phyloP scores from a whole-genome alignment of 2,113 vertebrate genomes.

The Brevimyrus niger region DNA sequence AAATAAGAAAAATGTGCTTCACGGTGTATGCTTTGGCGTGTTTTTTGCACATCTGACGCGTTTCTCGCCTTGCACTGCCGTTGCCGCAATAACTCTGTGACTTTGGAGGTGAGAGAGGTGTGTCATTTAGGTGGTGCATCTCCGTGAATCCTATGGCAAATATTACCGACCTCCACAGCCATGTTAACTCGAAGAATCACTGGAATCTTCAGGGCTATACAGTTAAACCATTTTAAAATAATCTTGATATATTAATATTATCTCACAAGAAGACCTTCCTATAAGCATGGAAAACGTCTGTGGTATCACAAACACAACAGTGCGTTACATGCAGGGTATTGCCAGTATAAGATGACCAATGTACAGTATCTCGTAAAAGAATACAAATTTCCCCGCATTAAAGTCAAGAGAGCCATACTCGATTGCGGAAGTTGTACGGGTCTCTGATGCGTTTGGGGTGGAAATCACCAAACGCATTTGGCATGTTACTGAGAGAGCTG shows the following conservation, averaged over 20 bases:
- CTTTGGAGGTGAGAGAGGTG: not conserved
- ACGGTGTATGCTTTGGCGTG: not conserved
- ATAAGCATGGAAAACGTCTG: not conserved
- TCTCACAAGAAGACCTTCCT: not conserved
- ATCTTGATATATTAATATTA: not conserved
- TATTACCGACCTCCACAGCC: not conserved
- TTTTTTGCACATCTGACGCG: not conserved
- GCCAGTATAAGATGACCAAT: slow-evolving; percentile 6
- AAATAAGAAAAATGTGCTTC: not conserved
- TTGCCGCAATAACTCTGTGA: not conserved
- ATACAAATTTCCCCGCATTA: slow-evolving; percentile 48
- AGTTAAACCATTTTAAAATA: not conserved
- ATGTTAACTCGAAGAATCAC: not conserved
- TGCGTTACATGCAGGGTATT: not conserved
- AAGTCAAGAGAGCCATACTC: slow-evolving; percentile 45
- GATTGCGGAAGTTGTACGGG: slow-evolving; percentile 47
- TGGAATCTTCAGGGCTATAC: not conserved
- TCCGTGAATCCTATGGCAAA: not conserved
- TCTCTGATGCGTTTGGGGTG: slow-evolving; percentile 40
- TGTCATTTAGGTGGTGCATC: not conserved
- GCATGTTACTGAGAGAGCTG: not conserved
- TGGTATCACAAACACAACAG: not conserved
- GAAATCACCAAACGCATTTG: slow-evolving; percentile 37
- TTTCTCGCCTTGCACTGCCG: not conserved
- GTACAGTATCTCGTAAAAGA: slow-evolving; percentile 29